Base-by-base conservation (phyloP, 1,140 invertebrate genomes). In the Drosophila sturtevanti region DNA sequence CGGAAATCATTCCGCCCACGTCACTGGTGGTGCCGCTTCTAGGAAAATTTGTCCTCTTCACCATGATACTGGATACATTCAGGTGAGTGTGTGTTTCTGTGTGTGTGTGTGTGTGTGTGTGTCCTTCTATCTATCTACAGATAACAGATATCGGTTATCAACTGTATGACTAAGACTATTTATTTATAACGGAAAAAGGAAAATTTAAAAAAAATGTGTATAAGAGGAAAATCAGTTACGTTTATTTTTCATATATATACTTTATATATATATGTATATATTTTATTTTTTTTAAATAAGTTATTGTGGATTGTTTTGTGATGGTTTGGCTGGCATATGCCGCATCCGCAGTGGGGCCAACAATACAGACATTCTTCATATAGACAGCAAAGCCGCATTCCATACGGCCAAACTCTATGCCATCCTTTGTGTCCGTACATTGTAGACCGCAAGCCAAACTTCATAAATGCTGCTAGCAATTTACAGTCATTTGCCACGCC, bases 41-140 rank as follows among this genome's bases (percentile, higher is more conserved):
- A 69, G 98, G 99, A 77, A 99, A 99, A 94, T 99, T 99, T 93
- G 96, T 99, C 79, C 95, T 99, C 63, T 99, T 99, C 94, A 99
- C 99, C 56, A 99, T 99, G 98, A 99, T 99, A 89, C 94, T 99
- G 76, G 98, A 99, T 92, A 98, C 97, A 48, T 96, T 98, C 93
- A 99, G 98, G 95, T 97, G 93, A 93, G 92, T 91, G 54, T 22
- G 35, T 10, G 48, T 11, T 10, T 16, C n/a, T 37, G 0, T 14
- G 2, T 38, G n/a, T 41, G 38, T 14, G 41, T 12, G 10, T 35
- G 10, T 27, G 1, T 69, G 14, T 60, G 24, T 21, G 24, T 31
- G 7, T 31, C 7, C 7, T 4, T 31, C 27, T 31, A 4, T 3
- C 7, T 31, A 4, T 4, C 27, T 31, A 7, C 27, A n/a, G 41